These are phyloP conservation scores for Pholis gunnellus DNA, from an alignment of 2,113 vertebrate genomes.

Conservation along the genomic window DNA sequence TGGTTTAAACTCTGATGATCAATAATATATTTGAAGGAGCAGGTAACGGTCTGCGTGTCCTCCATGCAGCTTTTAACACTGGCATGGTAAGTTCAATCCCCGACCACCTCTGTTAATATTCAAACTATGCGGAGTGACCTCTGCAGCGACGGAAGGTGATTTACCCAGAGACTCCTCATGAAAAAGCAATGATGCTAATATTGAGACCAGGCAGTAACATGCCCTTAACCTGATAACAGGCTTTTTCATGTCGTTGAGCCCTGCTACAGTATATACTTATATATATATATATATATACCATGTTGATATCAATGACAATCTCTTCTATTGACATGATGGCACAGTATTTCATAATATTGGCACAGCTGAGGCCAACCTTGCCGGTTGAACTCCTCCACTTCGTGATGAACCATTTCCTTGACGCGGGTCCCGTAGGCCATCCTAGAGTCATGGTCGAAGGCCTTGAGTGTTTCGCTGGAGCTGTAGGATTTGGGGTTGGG, in stretches of 20 bases:
- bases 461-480: constrained; percentile 98
- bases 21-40: constrained; percentile 30
- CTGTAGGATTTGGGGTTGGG: constrained; percentile 95
- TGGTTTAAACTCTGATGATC: constrained; percentile 31
- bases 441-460: constrained; percentile 95
- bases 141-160: constrained; percentile 38
- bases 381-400: constrained; percentile 92
- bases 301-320: constrained; percentile 3
- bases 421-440: constrained; percentile 89
- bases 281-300: neutral
- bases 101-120: constrained; percentile 27
- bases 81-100: constrained; percentile 18
- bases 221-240: constrained; percentile 32
- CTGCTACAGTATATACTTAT: constrained; percentile 30
- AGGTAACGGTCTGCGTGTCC: constrained; percentile 31
- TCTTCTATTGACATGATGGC: neutral
- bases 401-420: constrained; percentile 95
- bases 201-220: constrained; percentile 17
- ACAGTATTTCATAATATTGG: neutral
- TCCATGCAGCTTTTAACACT: constrained; percentile 47
- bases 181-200: constrained; percentile 49
- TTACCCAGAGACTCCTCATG: constrained; percentile 41
- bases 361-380: constrained; percentile 83
- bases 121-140: constrained; percentile 30
- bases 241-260: neutral